Conservation (phyloP, 2,113 vertebrate species). For the Ranitomeya variabilis region DNA sequence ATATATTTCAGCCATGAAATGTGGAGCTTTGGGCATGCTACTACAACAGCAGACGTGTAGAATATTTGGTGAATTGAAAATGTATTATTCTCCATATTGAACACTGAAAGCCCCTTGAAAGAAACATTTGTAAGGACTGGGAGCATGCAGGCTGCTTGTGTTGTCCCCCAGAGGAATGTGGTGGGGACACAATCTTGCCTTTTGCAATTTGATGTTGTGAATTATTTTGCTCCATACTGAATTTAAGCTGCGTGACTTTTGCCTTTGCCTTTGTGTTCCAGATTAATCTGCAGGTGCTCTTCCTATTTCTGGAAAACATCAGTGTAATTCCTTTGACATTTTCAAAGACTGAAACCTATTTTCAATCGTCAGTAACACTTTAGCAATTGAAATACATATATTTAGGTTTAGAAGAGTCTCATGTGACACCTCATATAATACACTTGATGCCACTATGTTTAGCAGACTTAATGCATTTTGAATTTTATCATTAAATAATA, state of each 20-base stretch:
- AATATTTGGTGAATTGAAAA: conserved; percentile 24
- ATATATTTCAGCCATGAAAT: not conserved
- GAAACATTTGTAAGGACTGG: not conserved
- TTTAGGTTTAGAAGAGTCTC: not conserved
- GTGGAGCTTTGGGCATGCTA: not conserved
- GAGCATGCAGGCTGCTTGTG: not conserved
- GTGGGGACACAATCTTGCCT: conserved; percentile 4
- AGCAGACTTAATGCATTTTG: not conserved
- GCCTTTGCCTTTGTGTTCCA: conserved; percentile 22
- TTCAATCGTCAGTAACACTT: conserved; percentile 13
- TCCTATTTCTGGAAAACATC: conserved; percentile 31
- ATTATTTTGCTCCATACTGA: conserved; percentile 26
- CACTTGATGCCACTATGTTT: not conserved
- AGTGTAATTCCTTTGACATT: conserved; percentile 43
- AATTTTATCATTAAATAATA: not conserved
- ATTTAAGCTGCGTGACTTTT: conserved; percentile 25
- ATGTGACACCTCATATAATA: not conserved
- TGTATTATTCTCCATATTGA: conserved; percentile 27
- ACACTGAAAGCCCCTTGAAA: conserved; percentile 1
- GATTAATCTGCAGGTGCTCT: conserved; percentile 39
- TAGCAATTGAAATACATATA: conserved; percentile 7
- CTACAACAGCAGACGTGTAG: conserved; percentile 6
- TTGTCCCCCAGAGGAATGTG: conserved; percentile 13
- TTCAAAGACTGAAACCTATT: conserved; percentile 35
- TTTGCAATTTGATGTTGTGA: not conserved